These are phyloP conservation scores for Caerostris extrusa DNA, from an alignment of 1,140 invertebrate species.

Conservation along the genomic window DNA sequence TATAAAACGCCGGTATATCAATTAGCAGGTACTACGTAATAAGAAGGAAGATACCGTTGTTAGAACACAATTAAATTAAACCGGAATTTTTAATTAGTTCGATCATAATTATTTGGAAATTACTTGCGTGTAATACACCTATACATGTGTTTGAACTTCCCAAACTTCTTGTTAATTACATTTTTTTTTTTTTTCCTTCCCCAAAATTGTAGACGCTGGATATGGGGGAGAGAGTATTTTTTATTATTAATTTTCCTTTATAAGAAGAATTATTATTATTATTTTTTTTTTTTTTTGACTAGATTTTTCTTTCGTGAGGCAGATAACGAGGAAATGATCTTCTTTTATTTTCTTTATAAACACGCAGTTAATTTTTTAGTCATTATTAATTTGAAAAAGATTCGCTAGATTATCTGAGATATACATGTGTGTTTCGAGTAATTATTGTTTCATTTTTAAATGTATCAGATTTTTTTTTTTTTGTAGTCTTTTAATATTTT, in stretches of 20 bases:
- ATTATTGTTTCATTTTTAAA: slow-evolving; percentile 57
- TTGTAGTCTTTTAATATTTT: not conserved
- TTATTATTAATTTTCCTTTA: slow-evolving; percentile 70
- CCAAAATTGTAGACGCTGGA: slow-evolving; percentile 28
- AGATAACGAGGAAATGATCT: slow-evolving; percentile 73
- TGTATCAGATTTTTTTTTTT: not conserved
- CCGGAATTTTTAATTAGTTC: slow-evolving; percentile 77
- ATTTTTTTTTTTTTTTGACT: slow-evolving; percentile 57
- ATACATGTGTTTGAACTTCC: slow-evolving; percentile 60
- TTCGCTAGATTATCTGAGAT: slow-evolving; percentile 31
- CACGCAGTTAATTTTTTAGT: slow-evolving; percentile 66
- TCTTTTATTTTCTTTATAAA: slow-evolving; percentile 41
- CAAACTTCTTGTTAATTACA: slow-evolving; percentile 68
- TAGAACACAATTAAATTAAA: slow-evolving; percentile 78
- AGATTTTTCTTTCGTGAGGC: slow-evolving; percentile 46
- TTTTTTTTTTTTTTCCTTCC: slow-evolving; percentile 60
- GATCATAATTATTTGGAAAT: slow-evolving; percentile 77
- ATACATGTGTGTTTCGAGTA: slow-evolving; percentile 19
- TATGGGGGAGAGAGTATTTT: slow-evolving; percentile 25
- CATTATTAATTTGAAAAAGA: slow-evolving; percentile 69
- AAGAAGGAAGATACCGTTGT: slow-evolving; percentile 66
- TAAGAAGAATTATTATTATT: slow-evolving; percentile 52
- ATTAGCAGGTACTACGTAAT: slow-evolving; percentile 75
- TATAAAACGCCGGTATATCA: slow-evolving; percentile 74
- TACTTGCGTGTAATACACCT: slow-evolving; percentile 65